Percentiles rank a stretch among this genome's conserved stretches.
Conservation (phyloP, 2,888 invertebrate genomes). For the Heliconius charithonia region DNA sequence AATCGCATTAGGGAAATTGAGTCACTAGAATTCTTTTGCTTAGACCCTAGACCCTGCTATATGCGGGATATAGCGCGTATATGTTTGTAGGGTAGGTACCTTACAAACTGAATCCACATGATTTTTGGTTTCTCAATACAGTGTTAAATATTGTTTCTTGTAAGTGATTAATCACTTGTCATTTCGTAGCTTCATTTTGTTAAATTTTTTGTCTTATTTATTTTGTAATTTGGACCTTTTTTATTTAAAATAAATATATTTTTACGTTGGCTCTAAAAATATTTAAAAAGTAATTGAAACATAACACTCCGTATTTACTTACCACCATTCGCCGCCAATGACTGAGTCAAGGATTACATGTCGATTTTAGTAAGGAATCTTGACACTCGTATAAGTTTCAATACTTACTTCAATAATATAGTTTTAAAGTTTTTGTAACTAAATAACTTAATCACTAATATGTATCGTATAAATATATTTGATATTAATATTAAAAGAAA, state of each 20-base stretch:
- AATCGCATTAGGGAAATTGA: too few species aligned
- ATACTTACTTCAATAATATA: neutral
- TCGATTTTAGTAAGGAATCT: conserved; percentile 13
- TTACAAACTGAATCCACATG: too few species aligned
- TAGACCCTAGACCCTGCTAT: too few species aligned
- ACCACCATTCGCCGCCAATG: neutral
- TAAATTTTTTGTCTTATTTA: too few species aligned
- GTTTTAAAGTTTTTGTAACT: neutral
- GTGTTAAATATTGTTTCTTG: too few species aligned
- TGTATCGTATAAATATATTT: neutral
- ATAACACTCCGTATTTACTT: conserved; percentile 5
- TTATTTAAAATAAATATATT: neutral
- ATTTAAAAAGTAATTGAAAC: neutral
- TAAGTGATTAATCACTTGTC: neutral
- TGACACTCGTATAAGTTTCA: conserved; percentile 13
- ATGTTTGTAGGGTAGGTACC: too few species aligned
- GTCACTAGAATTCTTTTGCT: too few species aligned
- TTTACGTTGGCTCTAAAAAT: neutral
- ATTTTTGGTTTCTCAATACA: too few species aligned
- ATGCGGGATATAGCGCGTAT: too few species aligned
- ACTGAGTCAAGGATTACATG: conserved; percentile 16
- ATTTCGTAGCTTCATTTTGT: neutral
- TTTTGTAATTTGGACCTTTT: too few species aligned
- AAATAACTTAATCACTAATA: neutral
- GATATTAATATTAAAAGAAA: neutral